phyloP scores from a whole-genome alignment of 2,888 invertebrate species.

The Octodonta nipae region DNA sequence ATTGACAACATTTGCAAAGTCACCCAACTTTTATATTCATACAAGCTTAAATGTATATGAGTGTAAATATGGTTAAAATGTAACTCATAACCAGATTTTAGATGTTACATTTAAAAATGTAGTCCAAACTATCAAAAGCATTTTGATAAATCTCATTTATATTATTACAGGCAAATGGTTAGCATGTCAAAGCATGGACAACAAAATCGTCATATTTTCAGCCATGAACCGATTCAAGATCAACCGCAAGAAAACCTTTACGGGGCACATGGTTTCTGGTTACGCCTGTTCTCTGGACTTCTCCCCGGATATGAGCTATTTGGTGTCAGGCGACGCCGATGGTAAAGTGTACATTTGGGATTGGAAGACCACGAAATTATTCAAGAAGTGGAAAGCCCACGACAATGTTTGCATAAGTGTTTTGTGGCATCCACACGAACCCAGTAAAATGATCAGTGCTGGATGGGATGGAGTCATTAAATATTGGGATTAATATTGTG shows the following conservation, averaged over 20 bases:
- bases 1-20: too few relatives aligned
- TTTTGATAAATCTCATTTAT: not conserved
- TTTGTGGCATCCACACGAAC: conserved; percentile 98
- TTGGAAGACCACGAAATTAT: conserved; percentile 97
- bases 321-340: conserved; percentile 96
- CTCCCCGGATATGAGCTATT: conserved; percentile 96
- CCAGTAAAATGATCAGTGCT: conserved; percentile 91
- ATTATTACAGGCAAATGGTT: conserved; percentile 64
- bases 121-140: not conserved
- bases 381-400: conserved; percentile 98
- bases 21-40: too few relatives aligned
- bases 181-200: conserved; percentile 98
- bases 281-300: conserved; percentile 95
- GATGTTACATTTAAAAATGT: too few relatives aligned
- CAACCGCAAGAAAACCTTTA: conserved; percentile 94
- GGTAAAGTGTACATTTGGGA: conserved; percentile 99
- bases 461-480: conserved; percentile 99
- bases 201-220: conserved; percentile 94
- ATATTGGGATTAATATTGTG: conserved; percentile 98
- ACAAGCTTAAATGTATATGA: too few relatives aligned
- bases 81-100: too few relatives aligned
- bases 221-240: conserved; percentile 94
- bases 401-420: conserved; percentile 91
- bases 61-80: too few relatives aligned
- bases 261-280: conserved; percentile 98